These are phyloP conservation scores for Carlito syrichta DNA, from an alignment of 2,113 vertebrate genomes.

Conservation along the genomic window DNA sequence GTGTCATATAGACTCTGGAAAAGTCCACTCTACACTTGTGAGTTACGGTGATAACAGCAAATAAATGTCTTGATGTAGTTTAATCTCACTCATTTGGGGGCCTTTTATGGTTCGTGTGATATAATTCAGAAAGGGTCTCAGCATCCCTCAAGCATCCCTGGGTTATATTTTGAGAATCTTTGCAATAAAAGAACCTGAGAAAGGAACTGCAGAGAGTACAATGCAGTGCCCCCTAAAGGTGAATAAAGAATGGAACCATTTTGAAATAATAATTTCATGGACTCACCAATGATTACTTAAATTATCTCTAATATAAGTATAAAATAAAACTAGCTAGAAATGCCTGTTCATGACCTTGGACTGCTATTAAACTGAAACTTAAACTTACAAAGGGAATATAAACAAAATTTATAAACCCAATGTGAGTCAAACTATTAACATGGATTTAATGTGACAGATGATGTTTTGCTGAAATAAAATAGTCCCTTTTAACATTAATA, in stretches of 20 bases:
- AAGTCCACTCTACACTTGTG: background rate
- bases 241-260: background rate
- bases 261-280: background rate
- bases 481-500: background rate
- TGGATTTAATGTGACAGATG: background rate
- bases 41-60: background rate
- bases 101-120: background rate
- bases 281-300: background rate
- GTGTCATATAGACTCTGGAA: background rate
- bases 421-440: background rate
- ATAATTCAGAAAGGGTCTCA: background rate
- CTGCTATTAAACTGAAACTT: background rate
- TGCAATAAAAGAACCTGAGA: background rate
- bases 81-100: background rate
- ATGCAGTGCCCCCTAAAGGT: background rate
- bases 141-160: background rate
- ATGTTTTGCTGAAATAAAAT: conserved; percentile 32
- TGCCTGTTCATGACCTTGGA: background rate
- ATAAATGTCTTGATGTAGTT: background rate
- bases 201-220: background rate
- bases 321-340: background rate
- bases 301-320: background rate
- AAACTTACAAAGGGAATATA: background rate
- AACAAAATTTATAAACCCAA: background rate
- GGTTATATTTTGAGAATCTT: background rate